Evolutionary conservation across 2,113 vertebrate genomes (phyloP).

Genomic region (Oncorhynchus mykiss): DNA sequence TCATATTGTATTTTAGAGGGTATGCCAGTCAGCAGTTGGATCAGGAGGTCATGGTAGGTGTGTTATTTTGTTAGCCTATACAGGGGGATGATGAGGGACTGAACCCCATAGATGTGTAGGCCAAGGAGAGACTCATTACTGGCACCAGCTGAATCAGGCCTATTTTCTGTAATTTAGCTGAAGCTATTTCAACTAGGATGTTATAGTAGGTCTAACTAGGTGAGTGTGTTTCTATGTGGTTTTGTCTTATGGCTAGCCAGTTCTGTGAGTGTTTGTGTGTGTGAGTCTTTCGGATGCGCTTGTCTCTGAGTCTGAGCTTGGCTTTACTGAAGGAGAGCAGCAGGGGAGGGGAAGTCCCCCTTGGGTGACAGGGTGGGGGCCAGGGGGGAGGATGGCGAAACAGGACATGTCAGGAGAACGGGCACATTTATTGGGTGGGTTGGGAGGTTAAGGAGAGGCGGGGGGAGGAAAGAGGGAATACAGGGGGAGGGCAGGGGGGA

Average conservation of each 20-base stretch:
- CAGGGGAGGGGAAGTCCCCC: conserved; percentile 63
- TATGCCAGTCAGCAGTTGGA: no score
- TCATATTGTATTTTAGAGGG: no score
- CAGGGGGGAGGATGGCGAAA: conserved; percentile 28
- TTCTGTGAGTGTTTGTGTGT: neutral
- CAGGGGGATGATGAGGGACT: no score
- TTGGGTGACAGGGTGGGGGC: conserved; percentile 28
- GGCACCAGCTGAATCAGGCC: no score
- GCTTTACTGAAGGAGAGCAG: conserved; percentile 49
- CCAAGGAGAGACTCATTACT: no score
- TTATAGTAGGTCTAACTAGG: no score
- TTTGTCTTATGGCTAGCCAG: no score
- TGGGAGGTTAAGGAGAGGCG: no score
- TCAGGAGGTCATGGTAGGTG: no score
- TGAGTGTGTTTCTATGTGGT: neutral
- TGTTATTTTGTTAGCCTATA: no score
- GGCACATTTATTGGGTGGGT: conserved; percentile 19
- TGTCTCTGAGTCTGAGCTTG: conserved; percentile 11
- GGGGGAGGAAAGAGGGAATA: neutral
- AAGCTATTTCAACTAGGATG: no score
- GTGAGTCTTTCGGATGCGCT: conserved; percentile 54
- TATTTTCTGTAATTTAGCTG: neutral
- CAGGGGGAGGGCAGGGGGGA: conserved; percentile 49
- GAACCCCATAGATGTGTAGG: no score
- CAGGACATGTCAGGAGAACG: conserved; percentile 57